Percentiles rank a stretch among this genome's conserved stretches.
Evolutionary conservation across 2,113 vertebrate species (phyloP).

Genomic region (Setophaga petechia): DNA sequence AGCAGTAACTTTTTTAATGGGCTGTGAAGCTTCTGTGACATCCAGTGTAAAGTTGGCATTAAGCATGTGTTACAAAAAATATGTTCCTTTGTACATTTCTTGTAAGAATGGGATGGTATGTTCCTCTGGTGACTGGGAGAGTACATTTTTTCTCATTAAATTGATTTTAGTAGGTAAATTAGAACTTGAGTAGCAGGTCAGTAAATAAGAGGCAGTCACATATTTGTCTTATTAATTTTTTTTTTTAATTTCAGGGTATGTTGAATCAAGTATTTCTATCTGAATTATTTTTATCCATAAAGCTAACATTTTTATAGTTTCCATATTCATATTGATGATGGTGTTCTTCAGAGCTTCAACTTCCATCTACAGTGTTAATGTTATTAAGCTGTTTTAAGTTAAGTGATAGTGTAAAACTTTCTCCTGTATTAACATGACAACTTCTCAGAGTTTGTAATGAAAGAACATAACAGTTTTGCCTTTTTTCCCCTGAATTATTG

Average conservation of each 20-base stretch:
- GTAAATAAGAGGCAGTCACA: neutral
- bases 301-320: neutral
- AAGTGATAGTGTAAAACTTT: neutral
- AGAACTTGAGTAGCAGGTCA: neutral
- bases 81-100: neutral
- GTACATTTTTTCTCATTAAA: neutral
- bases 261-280: neutral
- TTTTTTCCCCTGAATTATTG: neutral
- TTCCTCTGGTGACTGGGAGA: neutral
- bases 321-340: neutral
- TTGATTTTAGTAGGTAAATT: neutral
- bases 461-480: neutral
- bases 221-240: neutral
- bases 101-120: neutral
- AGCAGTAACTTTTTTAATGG: neutral
- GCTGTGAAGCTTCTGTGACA: neutral
- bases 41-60: neutral
- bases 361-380: neutral
- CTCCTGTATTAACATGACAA: neutral
- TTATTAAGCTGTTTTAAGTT: neutral
- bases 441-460: neutral
- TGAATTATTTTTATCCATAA: neutral
- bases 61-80: neutral
- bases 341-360: neutral
- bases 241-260: neutral